Evolutionary conservation across 2,113 vertebrate species (phyloP), one percentile per base, ranked within the genome.

Genomic region (Microcebus ravelobensis): DNA sequence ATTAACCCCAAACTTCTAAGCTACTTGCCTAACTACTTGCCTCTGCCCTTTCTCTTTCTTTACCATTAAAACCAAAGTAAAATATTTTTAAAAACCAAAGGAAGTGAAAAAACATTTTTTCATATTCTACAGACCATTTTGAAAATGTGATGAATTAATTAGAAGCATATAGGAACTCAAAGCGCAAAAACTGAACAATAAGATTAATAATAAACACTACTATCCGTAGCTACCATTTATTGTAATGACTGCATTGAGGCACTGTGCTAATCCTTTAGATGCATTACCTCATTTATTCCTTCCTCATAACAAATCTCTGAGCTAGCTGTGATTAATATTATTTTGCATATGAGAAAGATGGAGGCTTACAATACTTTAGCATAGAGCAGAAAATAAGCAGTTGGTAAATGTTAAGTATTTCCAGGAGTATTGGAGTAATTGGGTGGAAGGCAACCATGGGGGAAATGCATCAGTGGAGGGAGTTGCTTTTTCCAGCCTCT

Each of bases 391-490:
- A 95, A 85, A 79, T 18, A 85, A 93, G 23, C 12, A 67, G 23
- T 94, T 25, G 77, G 27, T 48, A 94, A 96, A 76, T 21, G n/a
- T 63, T 73, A 79, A 83, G 17, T 55, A 45, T 93, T 77, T 95
- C 29, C 25, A 90, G 70, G 63, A 89, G 23, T 76, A 57, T 27
- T 91, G 21, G 27, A 70, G 36, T 39, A 48, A 86, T 70, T 88
- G 57, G 31, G 39, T 76, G 39, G 39, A 68, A 92, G 71, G 15
- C 50, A 92, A 77, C 15, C 31, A 31, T 23, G 9, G 48, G 45
- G 9, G 20, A 63, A 80, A 67, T 29, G 2, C 3, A 27, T 68
- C 45, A 52, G 6, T 17, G 31, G 14, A 25, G n/a, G 14, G 25
- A 52, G 76, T 81, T 21, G 27, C 25, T 9, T 13, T 55, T 77